These are phyloP conservation scores for Periparus ater DNA, from an alignment of 2,797 vertebrate genomes.

Conservation along the genomic window DNA sequence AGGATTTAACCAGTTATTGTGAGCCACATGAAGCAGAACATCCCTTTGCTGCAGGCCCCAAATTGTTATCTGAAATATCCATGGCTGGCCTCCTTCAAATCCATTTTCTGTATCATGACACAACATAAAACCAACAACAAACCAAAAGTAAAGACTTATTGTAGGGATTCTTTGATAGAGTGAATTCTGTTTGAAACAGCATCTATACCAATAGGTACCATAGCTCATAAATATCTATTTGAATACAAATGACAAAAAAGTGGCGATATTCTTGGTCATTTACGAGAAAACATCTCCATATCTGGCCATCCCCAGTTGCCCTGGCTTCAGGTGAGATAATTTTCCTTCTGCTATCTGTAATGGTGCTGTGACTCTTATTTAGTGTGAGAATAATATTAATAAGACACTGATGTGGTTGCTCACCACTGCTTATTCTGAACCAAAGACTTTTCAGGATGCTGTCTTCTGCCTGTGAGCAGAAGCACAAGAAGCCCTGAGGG, in stretches of 20 bases:
- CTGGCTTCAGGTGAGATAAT: not conserved
- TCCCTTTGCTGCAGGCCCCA: not conserved
- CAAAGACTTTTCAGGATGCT: not conserved
- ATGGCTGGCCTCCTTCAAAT: not conserved
- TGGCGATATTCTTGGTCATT: not conserved
- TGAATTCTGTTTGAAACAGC: not conserved
- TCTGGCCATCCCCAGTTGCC: not conserved
- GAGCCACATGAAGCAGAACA: not conserved
- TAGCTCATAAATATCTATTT: not conserved
- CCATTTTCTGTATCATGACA: not conserved
- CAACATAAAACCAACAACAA: not conserved
- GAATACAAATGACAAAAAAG: not conserved
- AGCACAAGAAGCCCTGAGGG: not conserved
- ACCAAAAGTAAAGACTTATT: not conserved
- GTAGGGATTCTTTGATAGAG: not conserved
- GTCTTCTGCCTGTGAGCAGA: not conserved
- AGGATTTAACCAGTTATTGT: not conserved
- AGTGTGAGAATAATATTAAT: not conserved
- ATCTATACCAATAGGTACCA: not conserved
- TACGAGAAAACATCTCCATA: not conserved
- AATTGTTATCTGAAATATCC: not conserved
- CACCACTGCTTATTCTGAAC: not conserved
- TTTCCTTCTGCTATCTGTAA: not conserved
- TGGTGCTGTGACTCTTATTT: not conserved
- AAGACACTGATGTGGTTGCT: not conserved